Evolutionary conservation across 2,888 invertebrate genomes (phyloP), one percentile per base, ranked within the genome.

Genomic region (Hemithea aestivaria): DNA sequence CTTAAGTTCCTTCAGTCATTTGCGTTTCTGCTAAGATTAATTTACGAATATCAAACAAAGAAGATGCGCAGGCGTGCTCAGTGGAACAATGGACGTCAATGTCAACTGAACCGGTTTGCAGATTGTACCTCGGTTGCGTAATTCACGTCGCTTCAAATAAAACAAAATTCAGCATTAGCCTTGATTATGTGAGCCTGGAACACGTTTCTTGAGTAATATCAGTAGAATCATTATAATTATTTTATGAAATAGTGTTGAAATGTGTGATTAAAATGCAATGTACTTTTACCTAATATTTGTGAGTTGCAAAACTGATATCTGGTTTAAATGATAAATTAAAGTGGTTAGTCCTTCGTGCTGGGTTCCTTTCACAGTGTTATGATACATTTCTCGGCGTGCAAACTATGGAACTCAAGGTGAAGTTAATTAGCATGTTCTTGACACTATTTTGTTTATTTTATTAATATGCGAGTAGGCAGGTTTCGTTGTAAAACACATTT

Each of bases 371-470:
- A 35, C 45, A 47, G 40, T 39, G 9, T 29, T 30, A 21, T 29
- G 36, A 34, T 34, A 41, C 27, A 36, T 24, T 34, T 43, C n/a
- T 33, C 25, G 10, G 11, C 21, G 21, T 29, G 12, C 10, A 16
- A 24, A 10, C 30, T 50, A 27, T 51, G 51, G 33, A 48, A 51
- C 33, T 59, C 68, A 68, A 72, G 73, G 73, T 65, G 59, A 66
- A 50, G 53, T 49, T 40, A 41, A 59, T 62, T 58, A 56, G 45
- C 52, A 51, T 50, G 33, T 48, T 56, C 52, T 55, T 58, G 52
- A 52, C 54, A 51, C 48, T 51, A 41, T 48, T 46, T 25, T 33
- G 34, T 41, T 36, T 36, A 33, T 20, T 20, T 27, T 20, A 8
- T n/a, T n/a, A n/a, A n/a, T n/a, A n/a, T n/a, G n/a, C n/a, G n/a